Conservation (phyloP, 2,797 vertebrate genomes). For the Enteromius argenteus region DNA sequence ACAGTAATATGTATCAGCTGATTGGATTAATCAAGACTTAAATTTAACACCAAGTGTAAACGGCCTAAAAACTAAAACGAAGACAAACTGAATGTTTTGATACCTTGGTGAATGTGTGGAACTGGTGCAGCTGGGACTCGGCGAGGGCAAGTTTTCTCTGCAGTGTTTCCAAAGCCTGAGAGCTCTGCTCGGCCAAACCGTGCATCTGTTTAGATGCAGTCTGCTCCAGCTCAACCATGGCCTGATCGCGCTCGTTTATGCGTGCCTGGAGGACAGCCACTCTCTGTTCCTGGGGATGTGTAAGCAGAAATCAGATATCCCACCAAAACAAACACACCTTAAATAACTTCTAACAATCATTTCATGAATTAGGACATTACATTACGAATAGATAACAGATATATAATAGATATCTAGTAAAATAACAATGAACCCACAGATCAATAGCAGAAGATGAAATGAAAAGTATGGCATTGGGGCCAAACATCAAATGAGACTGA, state of each 20-base stretch:
- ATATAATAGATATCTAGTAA: neutral
- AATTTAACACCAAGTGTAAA: neutral
- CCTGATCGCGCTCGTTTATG: conserved; percentile 78
- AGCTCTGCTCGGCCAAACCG: conserved; percentile 84
- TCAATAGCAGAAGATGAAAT: conserved; percentile 26
- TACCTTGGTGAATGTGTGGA: conserved; percentile 88
- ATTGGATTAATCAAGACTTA: neutral
- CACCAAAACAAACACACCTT: neutral
- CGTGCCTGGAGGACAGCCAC: conserved; percentile 78
- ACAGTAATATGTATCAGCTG: neutral
- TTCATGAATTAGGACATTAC: neutral
- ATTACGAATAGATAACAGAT: neutral
- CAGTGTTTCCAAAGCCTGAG: conserved; percentile 80
- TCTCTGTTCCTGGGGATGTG: conserved; percentile 77
- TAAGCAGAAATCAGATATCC: conserved; percentile 11
- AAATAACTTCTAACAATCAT: neutral
- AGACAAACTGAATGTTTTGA: neutral
- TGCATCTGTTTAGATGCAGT: conserved; percentile 84
- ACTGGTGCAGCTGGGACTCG: conserved; percentile 83
- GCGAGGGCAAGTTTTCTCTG: conserved; percentile 81
- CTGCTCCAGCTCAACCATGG: conserved; percentile 82
- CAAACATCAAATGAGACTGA: conserved; percentile 37
- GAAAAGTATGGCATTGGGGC: conserved; percentile 43
- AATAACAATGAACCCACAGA: conserved; percentile 9
- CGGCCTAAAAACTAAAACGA: neutral